These are phyloP conservation scores for Remorina albescens DNA, from an alignment of 2,797 vertebrate species.

Conservation along the genomic window DNA sequence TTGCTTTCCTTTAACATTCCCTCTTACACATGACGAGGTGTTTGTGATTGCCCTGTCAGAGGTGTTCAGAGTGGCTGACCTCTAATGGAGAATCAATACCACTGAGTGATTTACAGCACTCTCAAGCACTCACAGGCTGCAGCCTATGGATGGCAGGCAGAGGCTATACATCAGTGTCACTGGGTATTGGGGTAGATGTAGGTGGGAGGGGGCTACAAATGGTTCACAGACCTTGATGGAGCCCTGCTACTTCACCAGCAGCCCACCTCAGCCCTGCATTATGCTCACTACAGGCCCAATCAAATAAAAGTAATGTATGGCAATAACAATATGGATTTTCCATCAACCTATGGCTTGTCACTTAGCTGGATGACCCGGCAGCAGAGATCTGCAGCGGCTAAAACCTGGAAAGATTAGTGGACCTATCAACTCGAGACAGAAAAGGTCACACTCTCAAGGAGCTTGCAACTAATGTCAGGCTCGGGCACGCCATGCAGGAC, in stretches of 20 bases:
- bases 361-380: constrained; percentile 77
- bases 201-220: constrained; percentile 47
- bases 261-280: constrained; percentile 58
- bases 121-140: constrained; percentile 71
- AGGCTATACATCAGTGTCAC: constrained; percentile 73
- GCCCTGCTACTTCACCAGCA: constrained; percentile 46
- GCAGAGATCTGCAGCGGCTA: constrained; percentile 48
- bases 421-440: constrained; percentile 67
- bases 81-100: constrained; percentile 82
- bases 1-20: constrained; percentile 20
- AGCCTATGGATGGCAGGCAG: constrained; percentile 48
- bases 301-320: constrained; percentile 87
- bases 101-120: constrained; percentile 82
- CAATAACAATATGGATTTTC: constrained; percentile 86
- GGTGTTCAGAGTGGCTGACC: constrained; percentile 73
- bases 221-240: constrained; percentile 38
- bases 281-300: constrained; percentile 72
- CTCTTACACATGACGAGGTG: constrained; percentile 54
- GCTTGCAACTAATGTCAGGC: constrained; percentile 42
- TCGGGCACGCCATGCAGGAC: constrained; percentile 18
- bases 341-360: constrained; percentile 84
- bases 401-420: constrained; percentile 78
- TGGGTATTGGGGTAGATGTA: constrained; percentile 7
- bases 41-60: constrained; percentile 73
- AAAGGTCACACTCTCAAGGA: constrained; percentile 68